phyloP scores from a whole-genome alignment of 2,888 invertebrate species.

The Plusia festucae region DNA sequence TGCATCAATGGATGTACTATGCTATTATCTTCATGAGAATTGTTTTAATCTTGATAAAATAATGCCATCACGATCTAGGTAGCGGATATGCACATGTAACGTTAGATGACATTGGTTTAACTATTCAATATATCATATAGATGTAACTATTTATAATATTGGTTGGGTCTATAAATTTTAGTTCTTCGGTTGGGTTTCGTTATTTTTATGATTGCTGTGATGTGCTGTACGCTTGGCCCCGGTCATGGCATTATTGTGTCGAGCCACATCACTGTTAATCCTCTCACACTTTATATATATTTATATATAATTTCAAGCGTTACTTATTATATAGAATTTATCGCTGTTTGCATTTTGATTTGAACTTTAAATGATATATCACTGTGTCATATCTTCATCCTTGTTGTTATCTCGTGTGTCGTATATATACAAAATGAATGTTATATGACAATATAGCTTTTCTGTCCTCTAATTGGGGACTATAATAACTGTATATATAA shows the following conservation, averaged over 20 bases:
- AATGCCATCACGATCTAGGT: constrained; percentile 73
- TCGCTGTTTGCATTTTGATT: constrained; percentile 73
- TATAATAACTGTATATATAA: constrained; percentile 74
- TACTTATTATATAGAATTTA: constrained; percentile 76
- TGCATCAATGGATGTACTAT: constrained; percentile 69
- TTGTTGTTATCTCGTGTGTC: constrained; percentile 83
- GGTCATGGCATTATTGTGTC: constrained; percentile 78
- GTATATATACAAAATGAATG: constrained; percentile 80
- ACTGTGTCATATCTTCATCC: constrained; percentile 85
- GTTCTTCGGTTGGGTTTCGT: constrained; percentile 31
- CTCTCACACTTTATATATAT: constrained; percentile 68
- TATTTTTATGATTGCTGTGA: constrained; percentile 40
- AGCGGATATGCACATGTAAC: constrained; percentile 68
- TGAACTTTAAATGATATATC: constrained; percentile 77
- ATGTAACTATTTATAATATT: constrained; percentile 19
- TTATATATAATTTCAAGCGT: constrained; percentile 72
- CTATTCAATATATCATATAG: constrained; percentile 37
- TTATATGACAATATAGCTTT: constrained; percentile 87
- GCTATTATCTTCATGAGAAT: constrained; percentile 66
- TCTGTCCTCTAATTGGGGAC: constrained; percentile 65
- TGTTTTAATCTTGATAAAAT: constrained; percentile 75
- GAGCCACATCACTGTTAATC: constrained; percentile 78
- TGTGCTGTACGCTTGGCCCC: constrained; percentile 34
- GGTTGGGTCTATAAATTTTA: not conserved
- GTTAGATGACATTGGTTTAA: constrained; percentile 52